These are phyloP conservation scores for Sorex maritimensis DNA, from an alignment of 2,797 vertebrate genomes.

Conservation along the genomic window DNA sequence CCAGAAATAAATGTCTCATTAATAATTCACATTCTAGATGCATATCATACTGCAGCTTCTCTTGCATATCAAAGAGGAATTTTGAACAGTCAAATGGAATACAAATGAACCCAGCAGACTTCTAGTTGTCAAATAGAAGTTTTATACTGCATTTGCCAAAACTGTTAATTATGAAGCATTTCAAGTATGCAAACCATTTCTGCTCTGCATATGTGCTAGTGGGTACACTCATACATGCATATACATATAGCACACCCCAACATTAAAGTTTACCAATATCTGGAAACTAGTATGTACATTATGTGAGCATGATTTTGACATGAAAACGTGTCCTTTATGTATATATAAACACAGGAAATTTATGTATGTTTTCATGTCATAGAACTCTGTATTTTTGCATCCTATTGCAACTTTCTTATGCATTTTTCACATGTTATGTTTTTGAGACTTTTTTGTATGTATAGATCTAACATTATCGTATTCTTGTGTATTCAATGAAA, in stretches of 20 bases:
- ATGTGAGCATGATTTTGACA: too few relatives aligned
- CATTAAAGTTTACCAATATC: too few relatives aligned
- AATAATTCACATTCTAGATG: conserved; percentile 76
- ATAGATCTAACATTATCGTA: background rate
- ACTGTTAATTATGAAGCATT: conserved; percentile 55
- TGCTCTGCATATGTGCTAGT: background rate
- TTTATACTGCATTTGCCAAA: conserved; percentile 62
- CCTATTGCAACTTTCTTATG: background rate
- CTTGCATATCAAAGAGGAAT: conserved; percentile 77
- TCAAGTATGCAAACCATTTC: conserved; percentile 15
- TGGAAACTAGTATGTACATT: too few relatives aligned
- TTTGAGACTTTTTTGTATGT: conserved; percentile 18
- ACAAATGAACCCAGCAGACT: conserved; percentile 67
- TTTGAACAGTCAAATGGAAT: conserved; percentile 67
- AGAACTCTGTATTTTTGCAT: background rate
- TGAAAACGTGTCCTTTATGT: background rate
- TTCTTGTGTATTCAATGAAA: background rate
- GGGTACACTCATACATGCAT: background rate
- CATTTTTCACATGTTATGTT: background rate
- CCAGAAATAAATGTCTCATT: conserved; percentile 61
- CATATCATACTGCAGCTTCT: conserved; percentile 60
- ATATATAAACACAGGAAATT: background rate
- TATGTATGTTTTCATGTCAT: background rate
- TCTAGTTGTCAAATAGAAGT: conserved; percentile 67
- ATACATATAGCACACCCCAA: background rate